phyloP scores from a whole-genome alignment of 2,797 vertebrate genomes.

The Schizothorax lantsangensis region DNA sequence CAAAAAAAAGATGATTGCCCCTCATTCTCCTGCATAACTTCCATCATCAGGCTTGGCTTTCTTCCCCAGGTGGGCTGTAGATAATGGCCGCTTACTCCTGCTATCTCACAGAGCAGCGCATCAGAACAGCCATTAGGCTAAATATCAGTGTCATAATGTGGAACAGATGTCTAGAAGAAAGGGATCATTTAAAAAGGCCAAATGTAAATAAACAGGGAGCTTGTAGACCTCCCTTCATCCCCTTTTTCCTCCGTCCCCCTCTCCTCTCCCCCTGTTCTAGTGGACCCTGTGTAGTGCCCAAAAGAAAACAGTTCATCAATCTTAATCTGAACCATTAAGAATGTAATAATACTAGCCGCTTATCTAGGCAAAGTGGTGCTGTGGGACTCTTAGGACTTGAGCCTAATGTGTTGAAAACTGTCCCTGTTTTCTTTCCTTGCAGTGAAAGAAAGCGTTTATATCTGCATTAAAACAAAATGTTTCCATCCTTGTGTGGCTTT shows the following conservation, averaged over 20 bases:
- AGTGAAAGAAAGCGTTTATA: conserved; percentile 7
- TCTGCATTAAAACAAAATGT: conserved; percentile 17
- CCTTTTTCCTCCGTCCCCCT: conserved; percentile 32
- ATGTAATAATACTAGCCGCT: conserved; percentile 67
- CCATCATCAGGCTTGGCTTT: conserved; percentile 54
- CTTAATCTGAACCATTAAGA: conserved; percentile 76
- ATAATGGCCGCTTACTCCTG: conserved; percentile 46
- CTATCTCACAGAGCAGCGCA: conserved; percentile 62
- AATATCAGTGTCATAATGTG: conserved; percentile 81
- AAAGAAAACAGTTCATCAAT: conserved; percentile 85
- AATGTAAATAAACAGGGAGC: conserved; percentile 84
- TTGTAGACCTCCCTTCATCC: conserved; percentile 68
- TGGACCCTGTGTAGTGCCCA: conserved; percentile 77
- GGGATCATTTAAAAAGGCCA: conserved; percentile 82
- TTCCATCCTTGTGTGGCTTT: conserved; percentile 4
- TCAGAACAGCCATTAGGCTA: conserved; percentile 78
- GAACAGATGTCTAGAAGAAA: conserved; percentile 83
- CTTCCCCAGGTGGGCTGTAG: conserved; percentile 54
- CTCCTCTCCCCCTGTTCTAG: conserved; percentile 26
- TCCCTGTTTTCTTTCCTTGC: conserved; percentile 26
- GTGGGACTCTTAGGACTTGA: conserved; percentile 55
- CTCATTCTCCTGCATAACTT: conserved; percentile 37
- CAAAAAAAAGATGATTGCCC: conserved; percentile 18
- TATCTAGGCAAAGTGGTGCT: conserved; percentile 64
- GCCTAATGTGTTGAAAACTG: conserved; percentile 58